Evolutionary conservation across 2,888 invertebrate species (phyloP).

Genomic region (Callimorpha dominula): DNA sequence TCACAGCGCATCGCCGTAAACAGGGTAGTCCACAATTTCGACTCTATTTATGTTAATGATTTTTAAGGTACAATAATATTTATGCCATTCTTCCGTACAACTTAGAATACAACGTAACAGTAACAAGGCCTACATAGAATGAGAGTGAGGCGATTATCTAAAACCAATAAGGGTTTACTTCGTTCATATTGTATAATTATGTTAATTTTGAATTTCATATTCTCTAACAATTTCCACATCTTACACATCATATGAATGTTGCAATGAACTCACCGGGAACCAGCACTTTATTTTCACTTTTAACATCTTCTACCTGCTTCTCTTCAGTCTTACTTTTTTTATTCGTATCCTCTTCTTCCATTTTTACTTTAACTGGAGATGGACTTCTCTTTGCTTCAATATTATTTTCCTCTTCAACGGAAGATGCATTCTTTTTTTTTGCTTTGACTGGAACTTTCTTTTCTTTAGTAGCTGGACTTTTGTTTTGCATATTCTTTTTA

Average conservation of each 20-base stretch:
- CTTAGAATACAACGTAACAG: too few relatives aligned
- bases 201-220: too few relatives aligned
- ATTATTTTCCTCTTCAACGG: constrained; percentile 2
- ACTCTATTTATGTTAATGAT: too few relatives aligned
- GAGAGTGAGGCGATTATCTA: too few relatives aligned
- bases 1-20: too few relatives aligned
- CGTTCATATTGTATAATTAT: too few relatives aligned
- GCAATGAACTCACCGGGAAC: constrained; percentile 59
- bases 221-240: too few relatives aligned
- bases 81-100: too few relatives aligned
- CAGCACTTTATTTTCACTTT: constrained; percentile 34
- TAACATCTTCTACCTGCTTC: constrained; percentile 36
- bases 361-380: constrained; percentile 27
- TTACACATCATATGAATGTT: not conserved
- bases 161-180: too few relatives aligned
- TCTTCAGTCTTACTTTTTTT: constrained; percentile 16
- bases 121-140: too few relatives aligned
- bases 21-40: too few relatives aligned
- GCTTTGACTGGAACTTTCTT: constrained; percentile 10
- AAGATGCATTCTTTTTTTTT: not conserved
- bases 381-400: constrained; percentile 13
- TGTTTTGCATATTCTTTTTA: constrained; percentile 42
- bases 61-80: too few relatives aligned
- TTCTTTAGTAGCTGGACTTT: constrained; percentile 9
- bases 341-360: constrained; percentile 19